phyloP scores from a whole-genome alignment of 2,113 vertebrate species.

The Crypturellus undulatus region DNA sequence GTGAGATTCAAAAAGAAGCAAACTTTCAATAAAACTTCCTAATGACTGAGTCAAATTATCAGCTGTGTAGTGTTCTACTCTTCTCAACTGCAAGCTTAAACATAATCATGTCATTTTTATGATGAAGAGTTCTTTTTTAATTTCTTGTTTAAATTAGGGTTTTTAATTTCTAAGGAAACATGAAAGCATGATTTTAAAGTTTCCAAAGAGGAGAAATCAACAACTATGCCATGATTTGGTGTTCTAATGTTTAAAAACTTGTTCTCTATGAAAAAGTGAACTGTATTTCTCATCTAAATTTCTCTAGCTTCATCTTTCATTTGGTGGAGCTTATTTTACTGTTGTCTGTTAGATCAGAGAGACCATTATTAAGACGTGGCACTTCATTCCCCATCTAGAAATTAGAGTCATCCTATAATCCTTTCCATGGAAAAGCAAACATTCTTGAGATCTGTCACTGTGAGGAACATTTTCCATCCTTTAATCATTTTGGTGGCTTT shows the following conservation, averaged over 20 bases:
- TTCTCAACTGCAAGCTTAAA: slow-evolving; percentile 13
- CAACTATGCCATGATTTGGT: accelerated
- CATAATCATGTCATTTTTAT: not conserved
- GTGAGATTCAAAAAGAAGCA: slow-evolving; percentile 23
- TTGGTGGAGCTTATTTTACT: not conserved
- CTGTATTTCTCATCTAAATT: not conserved
- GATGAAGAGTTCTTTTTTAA: not conserved
- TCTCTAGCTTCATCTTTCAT: not conserved
- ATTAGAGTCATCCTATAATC: not conserved
- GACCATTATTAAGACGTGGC: not conserved
- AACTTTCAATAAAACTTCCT: slow-evolving; percentile 25
- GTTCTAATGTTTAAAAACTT: not conserved
- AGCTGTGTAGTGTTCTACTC: not conserved
- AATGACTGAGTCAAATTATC: slow-evolving; percentile 15
- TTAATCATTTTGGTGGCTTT: not conserved
- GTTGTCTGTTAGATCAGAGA: not conserved
- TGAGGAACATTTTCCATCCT: not conserved
- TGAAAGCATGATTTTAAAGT: not conserved
- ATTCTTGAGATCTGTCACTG: not conserved
- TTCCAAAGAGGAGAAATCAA: not conserved
- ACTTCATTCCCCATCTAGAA: not conserved
- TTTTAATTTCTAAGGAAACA: not conserved
- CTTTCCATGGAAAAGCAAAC: not conserved
- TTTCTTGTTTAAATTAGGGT: not conserved
- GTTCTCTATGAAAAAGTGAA: not conserved